A percentile compares a stretch with the other conserved stretches of the same genome.
These are phyloP conservation scores for Sympetrum striolatum DNA, from an alignment of 2,888 invertebrate genomes.

Conservation along the genomic window DNA sequence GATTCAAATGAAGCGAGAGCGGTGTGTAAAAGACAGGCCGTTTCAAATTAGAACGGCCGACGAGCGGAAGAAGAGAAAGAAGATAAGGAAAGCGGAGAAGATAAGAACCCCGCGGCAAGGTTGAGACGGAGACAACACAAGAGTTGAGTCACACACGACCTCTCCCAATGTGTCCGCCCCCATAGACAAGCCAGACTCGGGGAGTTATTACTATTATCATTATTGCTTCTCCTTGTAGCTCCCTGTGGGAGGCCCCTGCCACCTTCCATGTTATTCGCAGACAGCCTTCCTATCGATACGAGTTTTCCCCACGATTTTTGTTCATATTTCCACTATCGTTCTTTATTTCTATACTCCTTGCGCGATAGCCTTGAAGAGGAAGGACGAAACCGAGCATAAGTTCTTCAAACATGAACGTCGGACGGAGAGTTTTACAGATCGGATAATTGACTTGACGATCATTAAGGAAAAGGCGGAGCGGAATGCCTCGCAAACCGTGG, in stretches of 20 bases:
- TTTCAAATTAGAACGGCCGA: conserved; percentile 24
- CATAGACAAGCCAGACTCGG: conserved; percentile 17
- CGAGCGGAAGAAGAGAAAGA: background rate
- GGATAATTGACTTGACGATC: no score
- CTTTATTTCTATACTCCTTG: no score
- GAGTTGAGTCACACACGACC: conserved; percentile 30
- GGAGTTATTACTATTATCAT: conserved; percentile 42
- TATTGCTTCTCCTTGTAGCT: conserved; percentile 19
- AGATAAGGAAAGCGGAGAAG: background rate
- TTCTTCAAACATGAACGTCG: no score
- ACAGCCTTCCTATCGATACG: no score
- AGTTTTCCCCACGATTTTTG: no score
- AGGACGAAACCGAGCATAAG: no score
- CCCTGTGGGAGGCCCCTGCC: background rate
- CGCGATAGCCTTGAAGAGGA: no score
- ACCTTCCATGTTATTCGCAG: no score
- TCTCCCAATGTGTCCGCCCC: background rate
- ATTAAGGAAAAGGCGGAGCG: no score
- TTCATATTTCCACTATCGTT: no score
- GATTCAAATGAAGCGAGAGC: conserved; percentile 34
- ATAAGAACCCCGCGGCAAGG: background rate
- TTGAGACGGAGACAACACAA: conserved; percentile 1
- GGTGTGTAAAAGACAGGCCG: conserved; percentile 22
- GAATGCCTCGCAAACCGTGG: no score
- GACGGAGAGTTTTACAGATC: no score